Percentiles rank a stretch among this genome's conserved stretches.
These are phyloP conservation scores for Tichodroma muraria DNA, from an alignment of 2,113 vertebrate species.

Conservation along the genomic window DNA sequence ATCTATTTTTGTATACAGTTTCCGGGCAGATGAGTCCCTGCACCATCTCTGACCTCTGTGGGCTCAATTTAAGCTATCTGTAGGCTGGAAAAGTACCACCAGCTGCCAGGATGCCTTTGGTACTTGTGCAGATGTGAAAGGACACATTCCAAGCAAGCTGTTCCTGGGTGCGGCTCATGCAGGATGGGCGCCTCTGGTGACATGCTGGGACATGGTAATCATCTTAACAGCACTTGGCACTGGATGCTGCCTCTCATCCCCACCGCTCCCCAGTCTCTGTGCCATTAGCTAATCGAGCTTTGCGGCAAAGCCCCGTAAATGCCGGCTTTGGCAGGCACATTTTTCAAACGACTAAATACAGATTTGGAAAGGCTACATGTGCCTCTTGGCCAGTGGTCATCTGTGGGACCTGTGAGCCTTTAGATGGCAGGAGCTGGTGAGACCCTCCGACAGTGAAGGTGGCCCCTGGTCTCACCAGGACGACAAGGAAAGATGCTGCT, in stretches of 20 bases:
- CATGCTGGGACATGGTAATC: not conserved
- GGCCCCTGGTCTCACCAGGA: not conserved
- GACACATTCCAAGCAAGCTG: not conserved
- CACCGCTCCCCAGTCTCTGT: accelerated
- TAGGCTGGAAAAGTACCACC: not conserved
- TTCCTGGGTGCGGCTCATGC: not conserved
- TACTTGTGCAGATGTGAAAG: not conserved
- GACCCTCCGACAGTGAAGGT: not conserved
- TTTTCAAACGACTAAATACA: not conserved
- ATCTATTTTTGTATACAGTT: not conserved
- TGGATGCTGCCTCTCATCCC: not conserved
- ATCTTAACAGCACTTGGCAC: not conserved
- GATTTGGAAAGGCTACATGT: not conserved
- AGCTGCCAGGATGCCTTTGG: not conserved
- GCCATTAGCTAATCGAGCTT: slow-evolving; percentile 42
- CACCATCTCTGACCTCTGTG: not conserved
- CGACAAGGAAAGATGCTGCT: not conserved
- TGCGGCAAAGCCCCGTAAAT: not conserved
- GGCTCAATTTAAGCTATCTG: not conserved
- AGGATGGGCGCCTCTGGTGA: not conserved
- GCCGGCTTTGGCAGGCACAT: not conserved
- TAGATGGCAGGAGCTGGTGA: not conserved
- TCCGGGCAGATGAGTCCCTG: not conserved
- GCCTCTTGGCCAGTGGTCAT: not conserved
- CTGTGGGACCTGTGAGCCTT: accelerated